These are phyloP conservation scores for Argyresthia albistria DNA, from an alignment of 2,888 invertebrate genomes.

Conservation along the genomic window DNA sequence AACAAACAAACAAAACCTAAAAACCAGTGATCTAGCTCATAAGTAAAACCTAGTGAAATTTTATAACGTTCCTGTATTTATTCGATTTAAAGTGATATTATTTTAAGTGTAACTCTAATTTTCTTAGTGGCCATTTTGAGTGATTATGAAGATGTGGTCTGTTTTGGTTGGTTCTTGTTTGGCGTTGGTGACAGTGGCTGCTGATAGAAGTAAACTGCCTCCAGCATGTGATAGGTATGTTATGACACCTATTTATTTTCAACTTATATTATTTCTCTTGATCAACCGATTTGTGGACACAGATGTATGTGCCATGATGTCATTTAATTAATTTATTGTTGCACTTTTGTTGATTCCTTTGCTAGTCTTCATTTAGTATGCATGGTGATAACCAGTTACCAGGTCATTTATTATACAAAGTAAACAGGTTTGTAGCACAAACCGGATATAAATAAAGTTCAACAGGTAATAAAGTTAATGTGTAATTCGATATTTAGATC, in stretches of 20 bases:
- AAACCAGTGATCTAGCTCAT: slow-evolving; percentile 27
- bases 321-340: neutral
- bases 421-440: too few relatives aligned
- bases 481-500: too few relatives aligned
- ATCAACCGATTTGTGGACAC: neutral
- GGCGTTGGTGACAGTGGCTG: slow-evolving; percentile 28
- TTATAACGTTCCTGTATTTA: slow-evolving; percentile 2
- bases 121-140: slow-evolving; percentile 33
- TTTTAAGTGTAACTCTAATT: slow-evolving; percentile 17
- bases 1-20: slow-evolving; percentile 22
- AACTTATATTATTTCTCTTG: neutral
- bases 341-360: too few relatives aligned
- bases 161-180: slow-evolving; percentile 21
- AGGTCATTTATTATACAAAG: too few relatives aligned
- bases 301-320: neutral
- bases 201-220: slow-evolving; percentile 53
- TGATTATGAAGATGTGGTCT: slow-evolving; percentile 29
- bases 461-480: too few relatives aligned
- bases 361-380: too few relatives aligned
- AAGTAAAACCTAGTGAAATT: slow-evolving; percentile 12
- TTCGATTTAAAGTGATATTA: slow-evolving; percentile 44
- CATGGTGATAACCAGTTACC: too few relatives aligned
- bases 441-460: too few relatives aligned
- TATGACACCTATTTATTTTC: slow-evolving; percentile 4
- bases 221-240: slow-evolving; percentile 72